Percentiles rank a stretch among this genome's conserved stretches.
phyloP scores from a whole-genome alignment of 2,113 vertebrate genomes.

The Crotalus helleri region DNA sequence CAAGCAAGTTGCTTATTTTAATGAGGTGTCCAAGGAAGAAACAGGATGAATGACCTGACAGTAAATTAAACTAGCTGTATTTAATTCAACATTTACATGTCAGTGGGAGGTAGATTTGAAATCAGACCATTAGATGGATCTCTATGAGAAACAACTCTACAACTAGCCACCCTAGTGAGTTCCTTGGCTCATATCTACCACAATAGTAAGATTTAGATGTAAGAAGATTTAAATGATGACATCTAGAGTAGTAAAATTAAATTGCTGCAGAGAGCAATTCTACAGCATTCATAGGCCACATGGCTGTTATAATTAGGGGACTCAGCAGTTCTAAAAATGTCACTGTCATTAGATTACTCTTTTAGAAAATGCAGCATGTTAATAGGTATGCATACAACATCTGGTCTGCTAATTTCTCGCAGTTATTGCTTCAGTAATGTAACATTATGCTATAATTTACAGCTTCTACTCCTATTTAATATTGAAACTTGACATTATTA shows the following conservation, averaged over 20 bases:
- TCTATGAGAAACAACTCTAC: conserved; percentile 51
- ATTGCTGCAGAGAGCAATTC: conserved; percentile 26
- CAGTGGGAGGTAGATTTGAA: conserved; percentile 44
- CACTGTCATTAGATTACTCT: conserved; percentile 4
- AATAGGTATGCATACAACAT: not conserved
- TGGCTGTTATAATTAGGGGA: conserved; percentile 4
- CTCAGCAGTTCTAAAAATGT: conserved; percentile 16
- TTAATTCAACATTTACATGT: conserved; percentile 49
- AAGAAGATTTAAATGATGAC: conserved; percentile 24
- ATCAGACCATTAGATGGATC: conserved; percentile 30
- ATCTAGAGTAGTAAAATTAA: conserved; percentile 4
- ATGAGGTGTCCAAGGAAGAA: conserved; percentile 33
- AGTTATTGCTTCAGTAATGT: not conserved
- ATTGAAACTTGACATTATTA: not conserved
- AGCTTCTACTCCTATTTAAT: not conserved
- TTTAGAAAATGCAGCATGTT: not conserved
- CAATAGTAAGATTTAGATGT: conserved; percentile 22
- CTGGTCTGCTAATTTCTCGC: not conserved
- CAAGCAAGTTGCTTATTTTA: not conserved
- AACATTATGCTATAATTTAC: not conserved
- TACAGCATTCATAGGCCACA: conserved; percentile 34
- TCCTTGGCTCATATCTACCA: conserved; percentile 23
- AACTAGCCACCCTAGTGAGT: conserved; percentile 15
- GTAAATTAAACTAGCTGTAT: conserved; percentile 36
- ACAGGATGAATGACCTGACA: conserved; percentile 8